phyloP scores from a whole-genome alignment of 2,113 vertebrate genomes.

The Pyrgilauda ruficollis region DNA sequence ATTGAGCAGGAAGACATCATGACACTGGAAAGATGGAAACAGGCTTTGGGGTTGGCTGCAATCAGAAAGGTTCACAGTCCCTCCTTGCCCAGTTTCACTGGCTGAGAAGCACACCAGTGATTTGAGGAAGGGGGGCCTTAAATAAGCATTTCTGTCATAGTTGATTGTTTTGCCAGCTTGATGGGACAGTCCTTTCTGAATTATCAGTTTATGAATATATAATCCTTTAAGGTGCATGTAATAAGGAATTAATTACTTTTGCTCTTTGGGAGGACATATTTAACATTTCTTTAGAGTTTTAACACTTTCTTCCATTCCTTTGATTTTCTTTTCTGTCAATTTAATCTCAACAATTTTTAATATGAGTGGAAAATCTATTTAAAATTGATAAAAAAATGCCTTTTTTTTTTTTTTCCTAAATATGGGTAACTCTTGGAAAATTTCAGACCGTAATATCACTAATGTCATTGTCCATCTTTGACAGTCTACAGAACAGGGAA shows the following conservation, averaged over 20 bases:
- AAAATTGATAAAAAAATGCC: not conserved
- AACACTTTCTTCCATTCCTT: not conserved
- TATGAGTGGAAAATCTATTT: not conserved
- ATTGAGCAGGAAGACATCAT: not conserved
- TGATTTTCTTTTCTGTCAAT: not conserved
- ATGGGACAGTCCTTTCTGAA: not conserved
- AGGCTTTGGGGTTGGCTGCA: not conserved
- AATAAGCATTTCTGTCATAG: not conserved
- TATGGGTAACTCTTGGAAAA: not conserved
- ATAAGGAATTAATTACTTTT: constrained; percentile 43
- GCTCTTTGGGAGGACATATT: not conserved
- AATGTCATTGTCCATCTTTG: not conserved
- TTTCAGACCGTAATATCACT: not conserved
- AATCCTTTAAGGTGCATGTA: constrained; percentile 10
- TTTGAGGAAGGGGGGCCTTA: not conserved
- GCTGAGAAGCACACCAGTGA: not conserved
- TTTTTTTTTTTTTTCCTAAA: not conserved
- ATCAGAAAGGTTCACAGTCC: not conserved
- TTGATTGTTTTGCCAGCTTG: not conserved
- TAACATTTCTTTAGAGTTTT: constrained; percentile 20
- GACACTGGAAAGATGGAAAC: not conserved
- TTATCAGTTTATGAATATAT: constrained; percentile 18
- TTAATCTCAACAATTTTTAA: not conserved
- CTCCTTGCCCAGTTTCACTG: not conserved
- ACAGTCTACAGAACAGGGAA: not conserved